A percentile compares a stretch with the other conserved stretches of the same genome.
Evolutionary conservation across 2,113 vertebrate species (phyloP).

Genomic region (Chrysochloris asiatica): DNA sequence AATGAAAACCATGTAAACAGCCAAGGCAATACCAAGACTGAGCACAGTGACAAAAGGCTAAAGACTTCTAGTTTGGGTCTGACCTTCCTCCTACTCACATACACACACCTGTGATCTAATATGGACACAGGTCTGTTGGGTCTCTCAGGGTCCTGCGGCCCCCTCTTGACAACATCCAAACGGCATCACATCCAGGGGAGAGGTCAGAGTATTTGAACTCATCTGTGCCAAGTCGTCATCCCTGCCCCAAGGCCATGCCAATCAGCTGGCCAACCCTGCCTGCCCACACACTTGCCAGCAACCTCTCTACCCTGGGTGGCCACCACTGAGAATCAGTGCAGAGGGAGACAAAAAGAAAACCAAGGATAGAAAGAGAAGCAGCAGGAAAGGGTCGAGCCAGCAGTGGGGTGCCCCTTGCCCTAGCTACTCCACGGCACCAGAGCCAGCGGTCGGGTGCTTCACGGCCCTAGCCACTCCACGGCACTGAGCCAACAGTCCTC

Average conservation of each 20-base stretch:
- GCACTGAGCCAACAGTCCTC: not conserved
- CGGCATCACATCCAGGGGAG: not conserved
- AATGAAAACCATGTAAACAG: conserved; percentile 36
- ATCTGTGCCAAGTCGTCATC: not conserved
- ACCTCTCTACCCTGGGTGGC: not conserved
- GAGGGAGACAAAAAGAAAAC: not conserved
- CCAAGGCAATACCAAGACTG: not conserved
- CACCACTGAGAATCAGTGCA: not conserved
- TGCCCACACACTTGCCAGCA: not conserved
- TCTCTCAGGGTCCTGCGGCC: not conserved
- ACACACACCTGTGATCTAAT: not conserved
- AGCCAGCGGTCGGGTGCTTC: not conserved
- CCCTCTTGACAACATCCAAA: not conserved
- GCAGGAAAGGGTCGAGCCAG: not conserved
- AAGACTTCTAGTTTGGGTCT: not conserved
- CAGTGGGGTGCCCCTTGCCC: not conserved
- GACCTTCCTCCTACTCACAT: not conserved
- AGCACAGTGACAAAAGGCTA: not conserved
- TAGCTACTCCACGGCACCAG: not conserved
- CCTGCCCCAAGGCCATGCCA: not conserved
- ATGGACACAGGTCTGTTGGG: not conserved
- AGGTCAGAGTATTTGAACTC: not conserved
- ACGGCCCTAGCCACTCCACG: too few relatives aligned
- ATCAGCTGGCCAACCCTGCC: not conserved
- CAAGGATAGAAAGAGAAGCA: not conserved